phyloP scores from a whole-genome alignment of 2,888 invertebrate genomes.

The Zelleria hepariella region DNA sequence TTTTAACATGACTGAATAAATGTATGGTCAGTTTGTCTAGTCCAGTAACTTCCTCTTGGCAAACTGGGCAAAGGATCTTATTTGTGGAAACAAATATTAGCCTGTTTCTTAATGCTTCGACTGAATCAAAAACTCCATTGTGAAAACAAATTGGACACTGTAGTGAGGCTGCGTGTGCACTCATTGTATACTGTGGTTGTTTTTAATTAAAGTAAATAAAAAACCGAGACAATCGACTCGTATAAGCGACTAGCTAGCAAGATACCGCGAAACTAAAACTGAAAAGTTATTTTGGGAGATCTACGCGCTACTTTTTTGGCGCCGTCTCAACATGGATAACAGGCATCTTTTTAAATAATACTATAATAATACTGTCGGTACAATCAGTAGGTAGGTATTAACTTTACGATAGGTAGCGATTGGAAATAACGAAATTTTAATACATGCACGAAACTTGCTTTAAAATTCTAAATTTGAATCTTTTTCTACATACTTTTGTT shows the following conservation, averaged over 20 bases:
- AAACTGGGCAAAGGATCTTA: constrained; percentile 82
- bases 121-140: constrained; percentile 77
- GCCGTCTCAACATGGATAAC: constrained; percentile 42
- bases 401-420: too few species aligned
- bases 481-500: too few species aligned
- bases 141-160: constrained; percentile 84
- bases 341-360: neutral
- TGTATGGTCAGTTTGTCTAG: constrained; percentile 89
- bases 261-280: constrained; percentile 45
- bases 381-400: too few species aligned
- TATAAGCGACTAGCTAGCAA: constrained; percentile 21
- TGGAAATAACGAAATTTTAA: too few species aligned
- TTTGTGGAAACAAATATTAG: constrained; percentile 83
- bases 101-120: constrained; percentile 78
- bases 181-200: constrained; percentile 30
- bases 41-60: constrained; percentile 80
- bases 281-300: constrained; percentile 55
- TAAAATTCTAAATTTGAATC: too few species aligned
- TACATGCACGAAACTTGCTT: too few species aligned
- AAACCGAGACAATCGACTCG: neutral
- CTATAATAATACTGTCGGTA: too few species aligned
- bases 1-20: constrained; percentile 79
- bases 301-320: constrained; percentile 51
- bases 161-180: constrained; percentile 70
- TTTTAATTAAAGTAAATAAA: neutral